phyloP scores from a whole-genome alignment of 2,113 vertebrate genomes.

The Ammodytes dubius region DNA sequence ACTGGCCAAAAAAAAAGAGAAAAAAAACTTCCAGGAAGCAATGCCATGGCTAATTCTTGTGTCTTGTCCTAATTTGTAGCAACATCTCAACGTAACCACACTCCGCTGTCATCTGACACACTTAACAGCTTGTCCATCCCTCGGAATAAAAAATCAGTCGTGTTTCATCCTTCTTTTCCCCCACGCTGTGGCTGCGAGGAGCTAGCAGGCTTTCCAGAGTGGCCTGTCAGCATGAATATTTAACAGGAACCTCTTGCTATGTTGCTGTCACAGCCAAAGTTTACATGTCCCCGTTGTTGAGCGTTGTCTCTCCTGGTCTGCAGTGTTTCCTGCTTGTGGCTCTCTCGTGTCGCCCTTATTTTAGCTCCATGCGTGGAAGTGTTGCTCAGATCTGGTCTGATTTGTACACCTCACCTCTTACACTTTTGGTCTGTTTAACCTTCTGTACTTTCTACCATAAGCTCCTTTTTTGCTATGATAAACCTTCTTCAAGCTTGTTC shows the following conservation, averaged over 20 bases:
- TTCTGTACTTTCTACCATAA: neutral
- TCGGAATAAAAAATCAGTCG: conserved; percentile 33
- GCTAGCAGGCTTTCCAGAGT: conserved; percentile 55
- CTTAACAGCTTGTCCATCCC: conserved; percentile 27
- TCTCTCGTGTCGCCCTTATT: neutral
- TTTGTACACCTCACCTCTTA: neutral
- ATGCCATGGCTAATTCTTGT: conserved; percentile 19
- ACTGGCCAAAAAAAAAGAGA: conserved; percentile 5
- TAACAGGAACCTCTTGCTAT: conserved; percentile 66
- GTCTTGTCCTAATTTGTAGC: conserved; percentile 36
- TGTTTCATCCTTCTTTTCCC: conserved; percentile 37
- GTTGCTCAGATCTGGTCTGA: neutral
- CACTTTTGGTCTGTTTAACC: neutral
- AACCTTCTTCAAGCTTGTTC: conserved; percentile 14
- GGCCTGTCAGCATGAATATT: conserved; percentile 75
- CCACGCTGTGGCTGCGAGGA: conserved; percentile 31
- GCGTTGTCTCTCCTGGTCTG: conserved; percentile 26
- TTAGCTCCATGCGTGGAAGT: neutral
- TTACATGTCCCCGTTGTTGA: conserved; percentile 34
- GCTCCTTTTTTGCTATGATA: neutral
- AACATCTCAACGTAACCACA: conserved; percentile 27
- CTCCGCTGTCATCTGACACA: conserved; percentile 22
- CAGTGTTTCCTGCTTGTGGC: neutral
- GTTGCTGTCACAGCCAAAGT: conserved; percentile 68
- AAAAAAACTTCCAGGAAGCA: conserved; percentile 10